Conservation (phyloP, 1,140 invertebrate genomes). For the Drosophila parabipectinata region DNA sequence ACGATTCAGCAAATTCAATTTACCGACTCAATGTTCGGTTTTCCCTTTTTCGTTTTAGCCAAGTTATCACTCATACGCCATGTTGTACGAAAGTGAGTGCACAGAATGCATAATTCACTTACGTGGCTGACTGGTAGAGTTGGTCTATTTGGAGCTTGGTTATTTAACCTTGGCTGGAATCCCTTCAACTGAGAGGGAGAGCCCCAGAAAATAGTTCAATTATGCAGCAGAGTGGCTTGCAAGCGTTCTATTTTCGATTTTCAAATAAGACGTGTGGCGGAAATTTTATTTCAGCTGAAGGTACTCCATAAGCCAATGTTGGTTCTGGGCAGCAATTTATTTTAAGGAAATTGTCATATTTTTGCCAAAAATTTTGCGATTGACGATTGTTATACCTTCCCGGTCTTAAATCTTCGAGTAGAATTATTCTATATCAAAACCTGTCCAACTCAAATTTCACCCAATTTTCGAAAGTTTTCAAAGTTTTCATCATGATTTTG, state of each 20-base stretch:
- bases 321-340: no score
- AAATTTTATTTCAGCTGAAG: constrained; percentile 61
- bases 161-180: constrained; percentile 41
- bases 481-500: no score
- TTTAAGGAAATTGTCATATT: no score
- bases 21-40: constrained; percentile 8
- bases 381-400: no score
- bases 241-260: constrained; percentile 29
- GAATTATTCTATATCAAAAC: no score
- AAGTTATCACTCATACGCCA: constrained; percentile 60
- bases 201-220: constrained; percentile 24
- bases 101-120: constrained; percentile 60
- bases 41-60: background rate
- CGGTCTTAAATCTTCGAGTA: no score
- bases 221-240: constrained; percentile 45
- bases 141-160: constrained; percentile 14
- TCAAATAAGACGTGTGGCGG: constrained; percentile 23
- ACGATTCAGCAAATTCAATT: constrained; percentile 43
- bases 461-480: no score
- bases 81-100: constrained; percentile 28
- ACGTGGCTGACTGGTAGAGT: constrained; percentile 34
- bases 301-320: constrained; percentile 40
- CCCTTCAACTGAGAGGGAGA: background rate
- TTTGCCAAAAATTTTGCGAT: no score
- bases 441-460: no score